Evolutionary conservation across 1,140 invertebrate genomes (phyloP), one percentile per base, ranked within the genome.

Genomic region (Hormaphis cornu): DNA sequence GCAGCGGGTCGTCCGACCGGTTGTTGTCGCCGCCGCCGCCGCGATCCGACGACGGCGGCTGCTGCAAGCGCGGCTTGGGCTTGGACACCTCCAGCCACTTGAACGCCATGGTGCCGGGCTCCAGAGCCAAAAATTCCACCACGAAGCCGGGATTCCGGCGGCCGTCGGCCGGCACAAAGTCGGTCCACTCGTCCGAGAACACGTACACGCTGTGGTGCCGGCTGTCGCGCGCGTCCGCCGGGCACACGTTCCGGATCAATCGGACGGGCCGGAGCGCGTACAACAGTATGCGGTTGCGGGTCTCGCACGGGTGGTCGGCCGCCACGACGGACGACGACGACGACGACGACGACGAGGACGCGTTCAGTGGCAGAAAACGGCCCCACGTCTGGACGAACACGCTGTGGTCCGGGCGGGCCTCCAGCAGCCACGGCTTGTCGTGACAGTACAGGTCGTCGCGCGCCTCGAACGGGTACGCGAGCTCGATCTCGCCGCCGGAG

Each of bases 41-140:
- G 33, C 24, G 22, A 24, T 14, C 14, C 22, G 35, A 37, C 20
- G 33, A 20, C 14, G 54, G n/a, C 72, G 86, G 82, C 2, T n/a
- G 85, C 84, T n/a, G 22, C 2, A 14, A 22, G 4, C 18, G 30
- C 33, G 22, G 87, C 84, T 24, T 83, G 81, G 42, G 87, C 73
- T 87, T 87, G 24, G 87, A 88, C 26, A 90, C 83, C 71, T 89
- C 87, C 77, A 90, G 87, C 88, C 88, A 89, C 69, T 85, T 87
- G 37, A 89, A 84, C 8, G 82, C 81, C 74, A 89, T 88, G 73
- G 83, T 83, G 0, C 87, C 87, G 7, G 84, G 82, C 74, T 89
- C 87, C 20, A 83, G 81, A 74, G 73, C 73, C 84, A 90, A 84
- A 72, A 88, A 89, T 72, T 89, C 87, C 10, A 89, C 74, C n/a